A percentile compares a stretch with the other conserved stretches of the same genome.
These are phyloP conservation scores for Lacanobia oleracea DNA, from an alignment of 2,888 invertebrate species.

Conservation along the genomic window DNA sequence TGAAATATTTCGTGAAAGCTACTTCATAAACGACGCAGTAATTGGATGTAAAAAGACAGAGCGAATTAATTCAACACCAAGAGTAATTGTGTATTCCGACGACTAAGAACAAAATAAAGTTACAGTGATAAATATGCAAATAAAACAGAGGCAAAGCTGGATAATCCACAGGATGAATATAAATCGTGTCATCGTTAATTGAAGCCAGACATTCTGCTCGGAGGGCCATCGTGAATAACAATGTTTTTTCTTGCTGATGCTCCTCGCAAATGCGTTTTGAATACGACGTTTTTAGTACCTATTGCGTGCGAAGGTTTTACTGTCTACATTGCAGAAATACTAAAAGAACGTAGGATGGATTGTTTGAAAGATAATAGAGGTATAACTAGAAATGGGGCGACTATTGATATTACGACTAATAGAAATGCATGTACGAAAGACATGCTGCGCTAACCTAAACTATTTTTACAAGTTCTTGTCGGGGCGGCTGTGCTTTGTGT, in stretches of 20 bases:
- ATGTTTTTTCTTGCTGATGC: conserved; percentile 64
- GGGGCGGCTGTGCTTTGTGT: too few species aligned
- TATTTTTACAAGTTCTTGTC: neutral
- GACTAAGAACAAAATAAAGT: conserved; percentile 71
- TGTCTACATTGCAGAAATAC: neutral
- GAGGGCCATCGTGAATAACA: conserved; percentile 71
- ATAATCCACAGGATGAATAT: conserved; percentile 80
- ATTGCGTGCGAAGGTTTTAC: conserved; percentile 5
- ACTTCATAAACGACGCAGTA: conserved; percentile 56
- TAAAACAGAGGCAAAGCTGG: conserved; percentile 74
- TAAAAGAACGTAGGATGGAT: neutral
- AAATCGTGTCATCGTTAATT: conserved; percentile 80
- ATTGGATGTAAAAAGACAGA: conserved; percentile 66
- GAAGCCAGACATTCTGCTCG: conserved; percentile 75
- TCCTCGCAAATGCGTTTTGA: conserved; percentile 58
- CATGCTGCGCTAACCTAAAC: neutral
- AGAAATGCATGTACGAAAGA: neutral
- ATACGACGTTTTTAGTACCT: conserved; percentile 25
- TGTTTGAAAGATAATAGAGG: neutral
- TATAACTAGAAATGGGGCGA: too few species aligned
- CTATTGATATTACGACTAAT: neutral
- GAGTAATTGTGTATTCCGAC: conserved; percentile 68
- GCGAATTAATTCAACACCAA: conserved; percentile 66
- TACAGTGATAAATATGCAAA: conserved; percentile 76
- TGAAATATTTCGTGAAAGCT: conserved; percentile 56